Evolutionary conservation across 2,888 invertebrate genomes (phyloP), one percentile per base, ranked within the genome.

Genomic region (Dilophus febrilis): DNA sequence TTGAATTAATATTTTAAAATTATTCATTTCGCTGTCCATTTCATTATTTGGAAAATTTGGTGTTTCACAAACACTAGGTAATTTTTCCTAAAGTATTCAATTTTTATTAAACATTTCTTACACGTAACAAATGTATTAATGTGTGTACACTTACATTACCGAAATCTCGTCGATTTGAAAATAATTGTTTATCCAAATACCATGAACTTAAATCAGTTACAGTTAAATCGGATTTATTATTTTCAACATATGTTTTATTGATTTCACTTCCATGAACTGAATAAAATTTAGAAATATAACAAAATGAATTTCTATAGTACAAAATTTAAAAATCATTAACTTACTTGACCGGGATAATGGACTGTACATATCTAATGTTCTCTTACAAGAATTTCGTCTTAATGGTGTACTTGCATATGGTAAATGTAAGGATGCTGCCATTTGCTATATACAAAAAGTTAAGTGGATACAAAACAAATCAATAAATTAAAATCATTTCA

Each of bases 211-310:
- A 42, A 42, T 62, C 62, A 16, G 53, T 54, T 6, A 61, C 44
- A 1, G 62, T 61, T 36, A 55, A 61, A 44, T 61, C 59, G 7
- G 61, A 58, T 44, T 58, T 59, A 42, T 61, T 61, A 4, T 61
- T 59, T 39, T 61, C 61, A 47, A 62, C 49, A 42, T 58, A 61
- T 40, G 55, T 59, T 40, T 58, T 58, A 48, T 62, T 61, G 12
- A 61, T 44, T 18, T 61, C 61, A 19, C 58, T 58, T 11, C 62
- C 61, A 45, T 61, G 54, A 13, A 62, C 62, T 61, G 34, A 4
- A 48, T 42, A 22, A 22, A n/a, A n/a, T n/a, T n/a, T n/a, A n/a
- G n/a, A n/a, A n/a, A n/a, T n/a, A n/a, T n/a, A n/a, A n/a, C n/a
- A n/a, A n/a, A n/a, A n/a, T n/a, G n/a, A n/a, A n/a, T n/a, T n/a